Evolutionary conservation across 2,113 vertebrate genomes (phyloP).

Genomic region (Nerophis lumbriciformis): DNA sequence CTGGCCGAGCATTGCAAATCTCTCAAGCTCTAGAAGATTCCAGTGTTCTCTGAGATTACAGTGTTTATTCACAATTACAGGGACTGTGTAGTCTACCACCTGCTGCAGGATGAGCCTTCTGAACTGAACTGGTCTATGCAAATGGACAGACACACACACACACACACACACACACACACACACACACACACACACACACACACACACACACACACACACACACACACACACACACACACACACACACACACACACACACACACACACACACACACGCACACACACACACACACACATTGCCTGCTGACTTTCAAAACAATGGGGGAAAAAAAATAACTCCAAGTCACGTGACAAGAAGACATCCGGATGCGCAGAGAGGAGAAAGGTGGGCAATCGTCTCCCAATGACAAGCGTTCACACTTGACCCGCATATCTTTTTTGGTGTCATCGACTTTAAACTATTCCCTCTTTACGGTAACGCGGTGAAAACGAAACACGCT

Average conservation of each 20-base stretch:
- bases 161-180: constrained; percentile 6
- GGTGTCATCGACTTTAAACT: background rate
- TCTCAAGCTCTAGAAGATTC: background rate
- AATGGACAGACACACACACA: constrained; percentile 13
- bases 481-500: constrained; percentile 7
- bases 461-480: background rate
- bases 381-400: constrained; percentile 21
- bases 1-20: constrained; percentile 64
- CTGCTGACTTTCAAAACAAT: background rate
- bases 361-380: constrained; percentile 26
- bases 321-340: constrained; percentile 6
- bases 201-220: background rate
- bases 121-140: constrained; percentile 5
- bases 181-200: background rate
- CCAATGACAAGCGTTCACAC: constrained; percentile 32
- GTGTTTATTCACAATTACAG: constrained; percentile 9
- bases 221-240: background rate
- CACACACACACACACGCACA: background rate
- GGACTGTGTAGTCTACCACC: constrained; percentile 42
- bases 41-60: constrained; percentile 5
- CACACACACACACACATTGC: background rate
- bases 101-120: constrained; percentile 38
- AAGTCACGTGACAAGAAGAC: constrained; percentile 2
- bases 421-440: constrained; percentile 5
- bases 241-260: background rate